Conservation (phyloP, 2,113 vertebrate genomes). For the Gallinago paraguaiae region DNA sequence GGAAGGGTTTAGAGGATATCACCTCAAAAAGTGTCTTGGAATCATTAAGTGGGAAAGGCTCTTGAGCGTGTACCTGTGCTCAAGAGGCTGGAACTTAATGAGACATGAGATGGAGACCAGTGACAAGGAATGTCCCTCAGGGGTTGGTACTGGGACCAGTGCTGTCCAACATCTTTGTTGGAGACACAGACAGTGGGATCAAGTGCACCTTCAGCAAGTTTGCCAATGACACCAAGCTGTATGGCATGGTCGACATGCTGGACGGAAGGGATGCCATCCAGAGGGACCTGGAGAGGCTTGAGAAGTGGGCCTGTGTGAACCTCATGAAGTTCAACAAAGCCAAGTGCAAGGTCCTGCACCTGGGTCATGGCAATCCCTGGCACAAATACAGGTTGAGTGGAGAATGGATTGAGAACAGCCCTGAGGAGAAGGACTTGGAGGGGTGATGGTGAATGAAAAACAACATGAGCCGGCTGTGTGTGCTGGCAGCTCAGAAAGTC, state of each 20-base stretch:
- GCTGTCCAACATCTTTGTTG: not conserved
- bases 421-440: not conserved
- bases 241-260: not conserved
- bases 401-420: not conserved
- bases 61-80: not conserved
- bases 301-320: not conserved
- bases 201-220: not conserved
- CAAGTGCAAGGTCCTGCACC: not conserved
- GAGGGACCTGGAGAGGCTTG: not conserved
- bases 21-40: not conserved
- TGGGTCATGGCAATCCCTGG: not conserved
- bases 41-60: not conserved
- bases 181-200: not conserved
- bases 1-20: not conserved
- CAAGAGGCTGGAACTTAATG: not conserved
- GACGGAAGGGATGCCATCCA: not conserved
- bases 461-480: not conserved
- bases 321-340: not conserved
- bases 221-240: not conserved
- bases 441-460: not conserved
- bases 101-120: not conserved
- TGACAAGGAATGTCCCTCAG: not conserved
- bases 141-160: not conserved
- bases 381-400: not conserved
- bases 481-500: not conserved